phyloP scores from a whole-genome alignment of 2,888 invertebrate genomes.

The Eilema depressum region DNA sequence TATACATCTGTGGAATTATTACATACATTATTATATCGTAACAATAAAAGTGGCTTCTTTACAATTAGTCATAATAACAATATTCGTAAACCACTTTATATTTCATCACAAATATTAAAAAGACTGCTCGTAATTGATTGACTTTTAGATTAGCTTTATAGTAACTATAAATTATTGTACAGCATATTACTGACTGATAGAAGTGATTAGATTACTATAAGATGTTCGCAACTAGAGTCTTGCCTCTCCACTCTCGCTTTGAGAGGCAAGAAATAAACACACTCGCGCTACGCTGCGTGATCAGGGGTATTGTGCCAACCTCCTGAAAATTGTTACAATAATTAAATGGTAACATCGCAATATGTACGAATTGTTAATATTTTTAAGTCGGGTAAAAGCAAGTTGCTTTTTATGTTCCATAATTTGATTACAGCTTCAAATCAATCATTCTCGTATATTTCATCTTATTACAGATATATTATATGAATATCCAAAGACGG shows the following conservation, averaged over 20 bases:
- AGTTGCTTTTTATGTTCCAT: no score
- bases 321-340: background rate
- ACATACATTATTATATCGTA: background rate
- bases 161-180: background rate
- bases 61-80: background rate
- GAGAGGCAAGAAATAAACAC: background rate
- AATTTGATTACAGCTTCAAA: background rate
- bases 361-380: background rate
- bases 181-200: background rate
- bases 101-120: background rate
- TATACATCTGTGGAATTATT: background rate
- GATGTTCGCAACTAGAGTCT: background rate
- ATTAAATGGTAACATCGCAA: conserved; percentile 4
- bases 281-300: no score
- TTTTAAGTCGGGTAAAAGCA: no score
- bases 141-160: background rate
- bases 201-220: background rate
- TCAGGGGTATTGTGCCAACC: no score
- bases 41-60: background rate
- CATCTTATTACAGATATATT: background rate
- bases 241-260: no score
- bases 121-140: background rate
- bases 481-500: background rate
- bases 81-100: background rate
- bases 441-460: background rate